Evolutionary conservation across 2,888 invertebrate species (phyloP).

Genomic region (Polietes domitor): DNA sequence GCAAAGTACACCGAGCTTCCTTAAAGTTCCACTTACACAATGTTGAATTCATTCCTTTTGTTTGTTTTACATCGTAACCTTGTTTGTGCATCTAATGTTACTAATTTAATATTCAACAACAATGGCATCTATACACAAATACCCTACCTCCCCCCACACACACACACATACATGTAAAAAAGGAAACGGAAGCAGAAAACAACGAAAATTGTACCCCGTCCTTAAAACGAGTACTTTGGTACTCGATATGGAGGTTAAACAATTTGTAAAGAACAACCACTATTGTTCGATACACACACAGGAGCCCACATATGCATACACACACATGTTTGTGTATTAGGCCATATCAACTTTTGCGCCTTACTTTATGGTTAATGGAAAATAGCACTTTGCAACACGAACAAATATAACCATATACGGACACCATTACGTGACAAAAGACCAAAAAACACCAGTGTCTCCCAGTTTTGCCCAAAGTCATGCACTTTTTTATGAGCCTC

Average conservation of each 20-base stretch:
- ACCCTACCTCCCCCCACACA: not conserved
- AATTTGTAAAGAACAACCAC: not conserved
- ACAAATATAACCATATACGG: too few species aligned
- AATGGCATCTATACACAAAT: not conserved
- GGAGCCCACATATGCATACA: not conserved
- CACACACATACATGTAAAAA: not conserved
- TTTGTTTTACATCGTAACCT: slow-evolving; percentile 2
- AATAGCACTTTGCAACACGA: too few species aligned
- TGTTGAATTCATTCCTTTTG: not conserved
- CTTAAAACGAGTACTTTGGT: not conserved
- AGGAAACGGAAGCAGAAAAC: not conserved
- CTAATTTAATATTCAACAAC: slow-evolving; percentile 39
- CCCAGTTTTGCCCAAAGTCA: too few species aligned
- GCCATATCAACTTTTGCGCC: too few species aligned
- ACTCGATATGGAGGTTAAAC: slow-evolving; percentile 18
- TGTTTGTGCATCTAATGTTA: slow-evolving; percentile 37
- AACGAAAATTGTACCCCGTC: slow-evolving; percentile 3
- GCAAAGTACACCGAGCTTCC: too few species aligned
- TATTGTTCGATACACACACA: too few species aligned
- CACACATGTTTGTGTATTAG: not conserved
- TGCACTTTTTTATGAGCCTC: too few species aligned
- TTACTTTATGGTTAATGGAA: too few species aligned
- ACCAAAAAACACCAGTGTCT: too few species aligned
- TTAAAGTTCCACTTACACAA: not conserved
- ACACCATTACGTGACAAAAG: too few species aligned